These are phyloP conservation scores for Diabrotica undecimpunctata DNA, from an alignment of 1,140 invertebrate species.

Conservation along the genomic window DNA sequence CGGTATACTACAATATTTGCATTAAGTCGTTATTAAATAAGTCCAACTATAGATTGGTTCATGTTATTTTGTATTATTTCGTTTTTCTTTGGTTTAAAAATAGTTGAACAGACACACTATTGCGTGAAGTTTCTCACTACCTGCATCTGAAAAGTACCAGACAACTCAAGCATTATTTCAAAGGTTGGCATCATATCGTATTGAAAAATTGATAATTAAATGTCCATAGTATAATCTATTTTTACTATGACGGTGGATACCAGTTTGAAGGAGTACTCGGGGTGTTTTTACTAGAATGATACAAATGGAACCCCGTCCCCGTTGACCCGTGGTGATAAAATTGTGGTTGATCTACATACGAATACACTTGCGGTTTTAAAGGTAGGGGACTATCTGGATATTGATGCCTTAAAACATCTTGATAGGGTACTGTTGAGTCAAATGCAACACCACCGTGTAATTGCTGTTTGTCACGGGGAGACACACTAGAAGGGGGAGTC, in stretches of 20 bases:
- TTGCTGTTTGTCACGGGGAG: conserved; percentile 80
- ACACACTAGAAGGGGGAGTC: conserved; percentile 92
- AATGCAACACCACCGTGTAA: conserved; percentile 46
- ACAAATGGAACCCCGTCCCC: conserved; percentile 80
- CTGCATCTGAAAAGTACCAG: conserved; percentile 11
- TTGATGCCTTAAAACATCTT: conserved; percentile 58
- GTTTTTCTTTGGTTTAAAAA: conserved; percentile 44
- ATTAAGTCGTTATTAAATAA: conserved; percentile 24
- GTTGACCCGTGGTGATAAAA: conserved; percentile 72
- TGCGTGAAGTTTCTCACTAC: conserved; percentile 16
- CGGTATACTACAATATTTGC: conserved; percentile 26
- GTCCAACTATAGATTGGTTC: conserved; percentile 25
- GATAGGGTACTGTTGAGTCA: conserved; percentile 51
- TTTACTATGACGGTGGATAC: conserved; percentile 72
- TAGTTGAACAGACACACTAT: conserved; percentile 37
- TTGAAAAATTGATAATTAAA: conserved; percentile 24
- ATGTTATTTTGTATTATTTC: conserved; percentile 38
- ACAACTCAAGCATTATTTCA: conserved; percentile 34
- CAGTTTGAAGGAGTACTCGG: conserved; percentile 59
- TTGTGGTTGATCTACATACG: conserved; percentile 72
- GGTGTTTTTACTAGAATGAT: conserved; percentile 72
- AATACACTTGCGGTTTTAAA: conserved; percentile 86
- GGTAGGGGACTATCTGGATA: conserved; percentile 73
- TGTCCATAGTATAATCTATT: conserved; percentile 20
- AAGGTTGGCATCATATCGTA: conserved; percentile 26